Percentiles rank a stretch among this genome's conserved stretches.
phyloP scores from a whole-genome alignment of 2,888 invertebrate species.

The Drosophila mercatorum region DNA sequence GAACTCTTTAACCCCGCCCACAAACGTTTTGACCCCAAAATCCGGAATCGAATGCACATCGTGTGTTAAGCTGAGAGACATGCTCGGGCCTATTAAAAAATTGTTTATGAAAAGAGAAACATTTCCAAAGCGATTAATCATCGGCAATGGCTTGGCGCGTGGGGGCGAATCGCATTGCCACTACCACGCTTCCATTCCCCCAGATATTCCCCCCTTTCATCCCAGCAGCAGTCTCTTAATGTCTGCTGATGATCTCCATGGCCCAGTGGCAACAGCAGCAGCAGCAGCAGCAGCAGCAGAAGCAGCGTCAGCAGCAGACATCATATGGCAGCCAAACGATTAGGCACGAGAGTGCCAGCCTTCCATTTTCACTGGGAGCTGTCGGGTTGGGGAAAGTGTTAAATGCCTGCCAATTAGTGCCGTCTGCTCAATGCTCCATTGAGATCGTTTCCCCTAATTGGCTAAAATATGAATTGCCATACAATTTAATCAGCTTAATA shows the following conservation, averaged over 20 bases:
- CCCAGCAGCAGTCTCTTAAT: conserved; percentile 14
- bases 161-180: conserved; percentile 55
- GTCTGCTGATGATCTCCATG: conserved; percentile 51
- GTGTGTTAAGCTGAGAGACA: conserved; percentile 32
- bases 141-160: conserved; percentile 63
- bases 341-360: conserved; percentile 58
- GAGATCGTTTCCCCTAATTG: conserved; percentile 68
- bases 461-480: conserved; percentile 75
- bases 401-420: conserved; percentile 80
- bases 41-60: conserved; percentile 13
- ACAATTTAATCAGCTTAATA: conserved; percentile 59
- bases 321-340: conserved; percentile 39
- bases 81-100: conserved; percentile 78
- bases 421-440: conserved; percentile 48
- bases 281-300: conserved; percentile 32
- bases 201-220: conserved; percentile 2
- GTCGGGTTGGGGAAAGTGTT: conserved; percentile 62
- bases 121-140: conserved; percentile 82
- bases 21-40: conserved; percentile 48
- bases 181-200: neutral
- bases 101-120: conserved; percentile 83
- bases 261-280: conserved; percentile 42
- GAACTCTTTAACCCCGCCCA: conserved; percentile 80
- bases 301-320: conserved; percentile 32
- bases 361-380: conserved; percentile 47